Conservation (phyloP, 2,888 invertebrate genomes). For the Athripsodes cinereus region DNA sequence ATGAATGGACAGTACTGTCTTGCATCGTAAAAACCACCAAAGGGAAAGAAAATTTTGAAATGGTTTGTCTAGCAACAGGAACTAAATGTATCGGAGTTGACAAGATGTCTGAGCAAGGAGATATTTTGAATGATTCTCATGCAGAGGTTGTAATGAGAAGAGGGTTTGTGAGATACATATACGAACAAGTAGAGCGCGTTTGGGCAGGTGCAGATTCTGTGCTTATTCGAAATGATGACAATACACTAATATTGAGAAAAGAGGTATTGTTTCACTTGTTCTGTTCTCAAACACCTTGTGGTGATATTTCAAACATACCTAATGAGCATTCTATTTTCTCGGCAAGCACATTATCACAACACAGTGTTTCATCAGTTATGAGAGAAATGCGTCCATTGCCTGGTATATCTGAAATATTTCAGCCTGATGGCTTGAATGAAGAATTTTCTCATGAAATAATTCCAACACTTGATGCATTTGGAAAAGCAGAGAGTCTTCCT, state of each 20-base stretch:
- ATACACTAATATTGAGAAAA: slow-evolving; percentile 48
- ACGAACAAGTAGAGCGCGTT: slow-evolving; percentile 52
- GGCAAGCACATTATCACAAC: too few relatives aligned
- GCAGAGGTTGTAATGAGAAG: slow-evolving; percentile 85
- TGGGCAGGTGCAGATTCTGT: slow-evolving; percentile 36
- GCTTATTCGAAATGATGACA: slow-evolving; percentile 32
- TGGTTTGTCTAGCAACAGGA: slow-evolving; percentile 84
- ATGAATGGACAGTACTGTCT: slow-evolving; percentile 82
- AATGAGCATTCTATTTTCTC: too few relatives aligned
- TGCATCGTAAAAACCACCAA: slow-evolving; percentile 55
- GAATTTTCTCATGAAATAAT: too few relatives aligned
- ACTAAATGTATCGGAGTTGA: slow-evolving; percentile 82
- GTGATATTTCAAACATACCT: slow-evolving; percentile 81
- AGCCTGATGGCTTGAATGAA: too few relatives aligned
- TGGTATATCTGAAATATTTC: too few relatives aligned
- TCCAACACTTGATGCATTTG: too few relatives aligned
- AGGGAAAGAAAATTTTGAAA: slow-evolving; percentile 36
- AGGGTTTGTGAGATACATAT: slow-evolving; percentile 72
- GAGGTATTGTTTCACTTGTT: slow-evolving; percentile 73
- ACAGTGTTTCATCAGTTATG: too few relatives aligned
- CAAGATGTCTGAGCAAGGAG: slow-evolving; percentile 60
- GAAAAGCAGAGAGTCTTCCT: too few relatives aligned
- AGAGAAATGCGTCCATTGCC: too few relatives aligned
- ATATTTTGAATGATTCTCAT: slow-evolving; percentile 82
- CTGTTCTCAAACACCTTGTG: slow-evolving; percentile 85